These are phyloP conservation scores for Rostratula benghalensis DNA, from an alignment of 2,113 vertebrate species.

Conservation along the genomic window DNA sequence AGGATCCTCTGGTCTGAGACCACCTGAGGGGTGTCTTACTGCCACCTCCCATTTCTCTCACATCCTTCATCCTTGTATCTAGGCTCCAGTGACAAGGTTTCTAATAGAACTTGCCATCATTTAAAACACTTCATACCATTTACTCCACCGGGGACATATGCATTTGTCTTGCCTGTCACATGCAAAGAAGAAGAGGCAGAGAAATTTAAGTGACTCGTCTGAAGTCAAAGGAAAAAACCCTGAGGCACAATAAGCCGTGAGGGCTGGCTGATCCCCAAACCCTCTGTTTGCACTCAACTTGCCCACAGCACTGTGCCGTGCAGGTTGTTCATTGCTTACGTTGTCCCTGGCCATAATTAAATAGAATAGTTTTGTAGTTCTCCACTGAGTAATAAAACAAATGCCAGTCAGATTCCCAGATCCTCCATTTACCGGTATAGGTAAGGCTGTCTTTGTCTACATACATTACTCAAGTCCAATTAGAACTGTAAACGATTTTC, in stretches of 20 bases:
- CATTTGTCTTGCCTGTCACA: not conserved
- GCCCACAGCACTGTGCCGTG: not conserved
- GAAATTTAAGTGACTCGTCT: not conserved
- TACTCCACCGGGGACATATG: not conserved
- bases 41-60: not conserved
- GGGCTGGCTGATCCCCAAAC: not conserved
- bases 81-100: not conserved
- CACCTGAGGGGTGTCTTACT: not conserved
- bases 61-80: not conserved
- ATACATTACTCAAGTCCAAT: constrained; percentile 28
- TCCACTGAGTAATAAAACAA: constrained; percentile 15
- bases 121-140: not conserved
- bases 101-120: not conserved
- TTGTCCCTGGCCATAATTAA: constrained; percentile 13
- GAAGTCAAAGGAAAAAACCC: not conserved
- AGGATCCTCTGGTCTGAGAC: not conserved
- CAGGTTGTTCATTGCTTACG: not conserved
- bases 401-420: not conserved
- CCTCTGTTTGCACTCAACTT: not conserved
- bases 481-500: constrained; percentile 25
- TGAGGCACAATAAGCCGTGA: not conserved
- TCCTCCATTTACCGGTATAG: not conserved
- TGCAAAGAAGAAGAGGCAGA: not conserved
- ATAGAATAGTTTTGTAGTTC: not conserved
- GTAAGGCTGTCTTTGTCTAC: constrained; percentile 2